These are phyloP conservation scores for Cydia pomonella DNA, from an alignment of 1,140 invertebrate genomes.

Conservation along the genomic window DNA sequence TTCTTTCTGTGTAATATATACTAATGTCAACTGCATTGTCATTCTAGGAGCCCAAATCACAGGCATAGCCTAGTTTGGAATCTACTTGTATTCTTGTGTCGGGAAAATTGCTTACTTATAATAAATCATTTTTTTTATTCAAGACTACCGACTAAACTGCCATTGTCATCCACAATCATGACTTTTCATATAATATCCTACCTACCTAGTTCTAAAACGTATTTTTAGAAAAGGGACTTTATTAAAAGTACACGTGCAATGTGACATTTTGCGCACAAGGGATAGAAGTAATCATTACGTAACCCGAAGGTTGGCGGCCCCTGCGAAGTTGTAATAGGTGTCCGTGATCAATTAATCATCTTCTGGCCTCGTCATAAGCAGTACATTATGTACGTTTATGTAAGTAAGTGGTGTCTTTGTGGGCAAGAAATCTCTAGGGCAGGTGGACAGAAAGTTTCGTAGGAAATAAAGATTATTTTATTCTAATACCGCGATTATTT, in stretches of 20 bases:
- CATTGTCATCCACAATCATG: not conserved
- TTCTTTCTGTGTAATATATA: too few species aligned
- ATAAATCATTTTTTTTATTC: too few species aligned
- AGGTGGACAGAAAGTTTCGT: not conserved
- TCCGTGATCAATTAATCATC: constrained; percentile 44
- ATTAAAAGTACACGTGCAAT: not conserved
- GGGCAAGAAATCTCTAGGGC: constrained; percentile 48
- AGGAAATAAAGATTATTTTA: too few species aligned
- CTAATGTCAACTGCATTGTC: too few species aligned
- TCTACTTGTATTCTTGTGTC: too few species aligned
- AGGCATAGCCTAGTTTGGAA: too few species aligned
- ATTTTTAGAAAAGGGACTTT: not conserved
- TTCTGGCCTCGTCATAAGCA: constrained; percentile 34
- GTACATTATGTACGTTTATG: constrained; percentile 53
- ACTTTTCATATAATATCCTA: not conserved
- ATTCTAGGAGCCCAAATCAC: too few species aligned
- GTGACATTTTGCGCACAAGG: not conserved
- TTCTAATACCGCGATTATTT: too few species aligned
- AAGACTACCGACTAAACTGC: too few species aligned
- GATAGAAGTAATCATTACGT: not conserved
- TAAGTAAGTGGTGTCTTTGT: constrained; percentile 50
- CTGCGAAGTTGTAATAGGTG: constrained; percentile 34
- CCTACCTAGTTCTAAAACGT: not conserved
- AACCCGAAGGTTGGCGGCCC: constrained; percentile 35
- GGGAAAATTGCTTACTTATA: too few species aligned